Evolutionary conservation across 2,888 invertebrate genomes (phyloP).

Genomic region (Acleris laterana): DNA sequence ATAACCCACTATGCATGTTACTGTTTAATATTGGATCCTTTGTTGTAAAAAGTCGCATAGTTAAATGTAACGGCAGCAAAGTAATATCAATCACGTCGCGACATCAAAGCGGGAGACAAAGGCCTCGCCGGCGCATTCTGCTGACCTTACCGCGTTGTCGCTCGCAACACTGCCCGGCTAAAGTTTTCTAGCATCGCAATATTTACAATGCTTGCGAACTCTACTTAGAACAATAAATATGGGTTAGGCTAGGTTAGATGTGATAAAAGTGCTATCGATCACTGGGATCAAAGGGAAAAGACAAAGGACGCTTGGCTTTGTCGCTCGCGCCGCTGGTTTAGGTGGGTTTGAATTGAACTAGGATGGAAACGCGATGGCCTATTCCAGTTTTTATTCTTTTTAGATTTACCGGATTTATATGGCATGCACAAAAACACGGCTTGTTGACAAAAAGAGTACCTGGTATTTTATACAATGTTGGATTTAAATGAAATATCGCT

Average conservation of each 20-base stretch:
- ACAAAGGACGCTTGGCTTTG: constrained; percentile 1
- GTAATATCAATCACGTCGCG: constrained; percentile 65
- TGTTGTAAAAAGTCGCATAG: constrained; percentile 13
- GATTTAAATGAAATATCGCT: too few species aligned
- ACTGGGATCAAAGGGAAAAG: not conserved
- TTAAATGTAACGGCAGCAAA: constrained; percentile 45
- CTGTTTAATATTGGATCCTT: not conserved
- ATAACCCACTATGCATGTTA: too few species aligned
- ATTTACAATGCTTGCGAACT: constrained; percentile 4
- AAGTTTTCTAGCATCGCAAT: constrained; percentile 5
- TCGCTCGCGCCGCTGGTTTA: too few species aligned
- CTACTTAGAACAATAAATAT: not conserved
- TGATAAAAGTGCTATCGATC: too few species aligned
- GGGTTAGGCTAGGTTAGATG: not conserved
- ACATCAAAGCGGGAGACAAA: constrained; percentile 65
- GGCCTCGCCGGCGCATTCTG: constrained; percentile 43
- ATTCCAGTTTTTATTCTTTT: too few species aligned
- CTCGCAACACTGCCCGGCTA: constrained; percentile 17
- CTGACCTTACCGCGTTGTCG: constrained; percentile 47
- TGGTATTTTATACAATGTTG: too few species aligned
- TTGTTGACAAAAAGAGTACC: too few species aligned
- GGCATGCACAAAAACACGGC: too few species aligned
- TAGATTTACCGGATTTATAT: too few species aligned
- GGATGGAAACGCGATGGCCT: too few species aligned
- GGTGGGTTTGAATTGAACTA: too few species aligned